Evolutionary conservation across 2,888 invertebrate genomes (phyloP).

Genomic region (Tenthredo scrophulariae): DNA sequence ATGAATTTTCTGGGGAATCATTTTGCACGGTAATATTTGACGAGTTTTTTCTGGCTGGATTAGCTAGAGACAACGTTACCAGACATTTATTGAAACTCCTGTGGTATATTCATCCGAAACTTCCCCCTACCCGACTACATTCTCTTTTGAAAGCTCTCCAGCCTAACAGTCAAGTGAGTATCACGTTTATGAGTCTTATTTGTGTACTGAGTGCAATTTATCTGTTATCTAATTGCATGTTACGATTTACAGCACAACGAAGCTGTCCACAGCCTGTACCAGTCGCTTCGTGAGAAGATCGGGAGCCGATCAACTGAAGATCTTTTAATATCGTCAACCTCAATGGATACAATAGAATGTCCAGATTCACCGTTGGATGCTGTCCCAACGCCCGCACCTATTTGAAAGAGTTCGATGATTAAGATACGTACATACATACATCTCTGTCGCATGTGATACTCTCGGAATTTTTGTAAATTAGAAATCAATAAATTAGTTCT

Average conservation of each 20-base stretch:
- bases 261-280: constrained; percentile 89
- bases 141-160: constrained; percentile 90
- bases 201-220: background rate
- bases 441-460: background rate
- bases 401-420: constrained; percentile 76
- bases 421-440: background rate
- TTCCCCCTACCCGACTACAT: constrained; percentile 89
- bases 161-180: constrained; percentile 79
- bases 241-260: constrained; percentile 86
- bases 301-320: constrained; percentile 81
- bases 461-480: constrained; percentile 8
- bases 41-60: constrained; percentile 95
- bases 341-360: constrained; percentile 85
- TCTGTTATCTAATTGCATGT: constrained; percentile 42
- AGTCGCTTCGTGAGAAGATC: constrained; percentile 89
- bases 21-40: constrained; percentile 97
- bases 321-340: constrained; percentile 82
- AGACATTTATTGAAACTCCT: constrained; percentile 93
- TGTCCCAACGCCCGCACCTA: constrained; percentile 90
- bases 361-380: constrained; percentile 92
- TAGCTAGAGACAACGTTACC: constrained; percentile 94
- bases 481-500: background rate
- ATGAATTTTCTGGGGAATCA: constrained; percentile 96
- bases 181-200: constrained; percentile 40
- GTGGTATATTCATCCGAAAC: constrained; percentile 93